phyloP scores from a whole-genome alignment of 2,797 vertebrate genomes.

The Neopelma chrysocephalum region DNA sequence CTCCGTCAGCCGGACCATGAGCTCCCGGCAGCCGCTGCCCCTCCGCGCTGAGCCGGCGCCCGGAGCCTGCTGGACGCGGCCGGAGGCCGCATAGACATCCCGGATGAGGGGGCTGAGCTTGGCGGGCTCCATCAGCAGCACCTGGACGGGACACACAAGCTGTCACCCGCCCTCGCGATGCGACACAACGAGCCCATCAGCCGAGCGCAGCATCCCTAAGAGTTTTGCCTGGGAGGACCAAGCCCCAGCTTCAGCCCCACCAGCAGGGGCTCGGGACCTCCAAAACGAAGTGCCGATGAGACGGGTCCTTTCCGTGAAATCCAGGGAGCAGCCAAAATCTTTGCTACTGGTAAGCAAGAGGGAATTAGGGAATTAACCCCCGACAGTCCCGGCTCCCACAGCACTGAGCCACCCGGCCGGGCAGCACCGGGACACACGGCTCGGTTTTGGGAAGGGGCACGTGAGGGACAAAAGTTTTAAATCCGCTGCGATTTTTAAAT shows the following conservation, averaged over 20 bases:
- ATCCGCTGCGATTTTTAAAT: background rate
- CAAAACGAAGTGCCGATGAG: background rate
- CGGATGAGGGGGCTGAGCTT: conserved; percentile 75
- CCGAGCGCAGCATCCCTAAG: accelerated
- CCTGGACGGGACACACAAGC: background rate
- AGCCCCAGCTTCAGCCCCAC: background rate
- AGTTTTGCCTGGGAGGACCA: accelerated
- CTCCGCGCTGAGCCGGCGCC: conserved; percentile 10
- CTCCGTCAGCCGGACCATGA: conserved; percentile 83
- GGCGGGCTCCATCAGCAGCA: conserved; percentile 69
- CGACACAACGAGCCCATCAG: accelerated
- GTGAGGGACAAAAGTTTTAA: background rate
- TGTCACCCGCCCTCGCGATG: accelerated
- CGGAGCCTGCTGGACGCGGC: conserved; percentile 64
- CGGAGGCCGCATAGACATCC: conserved; percentile 73
- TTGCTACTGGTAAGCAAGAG: background rate
- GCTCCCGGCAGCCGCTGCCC: conserved; percentile 69
- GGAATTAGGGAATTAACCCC: background rate
- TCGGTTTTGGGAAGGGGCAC: background rate
- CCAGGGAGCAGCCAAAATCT: background rate
- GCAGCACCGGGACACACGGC: background rate
- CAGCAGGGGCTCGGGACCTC: background rate
- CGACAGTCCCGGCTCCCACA: background rate
- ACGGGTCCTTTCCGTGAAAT: background rate
- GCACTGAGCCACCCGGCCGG: background rate